phyloP scores from a whole-genome alignment of 2,797 vertebrate species.

The Limnodromus scolopaceus region DNA sequence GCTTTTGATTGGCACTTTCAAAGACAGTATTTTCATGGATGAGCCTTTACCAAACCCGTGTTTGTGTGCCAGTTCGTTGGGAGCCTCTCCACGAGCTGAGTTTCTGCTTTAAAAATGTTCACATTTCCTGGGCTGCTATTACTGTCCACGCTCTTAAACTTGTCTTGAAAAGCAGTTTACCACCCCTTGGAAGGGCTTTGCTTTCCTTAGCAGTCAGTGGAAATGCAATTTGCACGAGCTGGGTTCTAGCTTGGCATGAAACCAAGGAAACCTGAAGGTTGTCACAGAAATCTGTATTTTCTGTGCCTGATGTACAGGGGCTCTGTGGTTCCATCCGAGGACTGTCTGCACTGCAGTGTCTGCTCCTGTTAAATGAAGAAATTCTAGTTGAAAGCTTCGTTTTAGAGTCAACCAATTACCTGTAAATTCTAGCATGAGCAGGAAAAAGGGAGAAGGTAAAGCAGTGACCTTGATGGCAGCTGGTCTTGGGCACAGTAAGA shows the following conservation, averaged over 20 bases:
- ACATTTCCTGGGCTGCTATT: background rate
- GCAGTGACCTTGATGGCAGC: background rate
- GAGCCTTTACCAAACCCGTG: background rate
- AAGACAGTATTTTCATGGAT: background rate
- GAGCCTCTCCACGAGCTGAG: background rate
- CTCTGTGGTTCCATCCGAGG: background rate
- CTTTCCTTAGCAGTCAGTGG: background rate
- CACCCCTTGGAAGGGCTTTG: background rate
- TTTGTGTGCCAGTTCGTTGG: background rate
- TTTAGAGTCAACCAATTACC: background rate
- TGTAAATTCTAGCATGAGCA: background rate
- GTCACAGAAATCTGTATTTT: background rate
- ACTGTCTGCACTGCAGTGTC: background rate
- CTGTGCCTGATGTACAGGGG: background rate
- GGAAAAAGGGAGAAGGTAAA: background rate
- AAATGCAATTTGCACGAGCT: rapidly evolving
- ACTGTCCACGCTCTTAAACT: background rate
- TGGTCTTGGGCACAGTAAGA: background rate
- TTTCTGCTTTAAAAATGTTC: background rate
- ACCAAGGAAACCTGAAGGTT: background rate
- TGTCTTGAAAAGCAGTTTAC: background rate
- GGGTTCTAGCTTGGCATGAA: background rate
- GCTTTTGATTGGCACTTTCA: background rate
- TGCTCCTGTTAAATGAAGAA: background rate
- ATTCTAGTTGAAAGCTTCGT: background rate